phyloP scores from a whole-genome alignment of 2,113 vertebrate species.

The Phycodurus eques region DNA sequence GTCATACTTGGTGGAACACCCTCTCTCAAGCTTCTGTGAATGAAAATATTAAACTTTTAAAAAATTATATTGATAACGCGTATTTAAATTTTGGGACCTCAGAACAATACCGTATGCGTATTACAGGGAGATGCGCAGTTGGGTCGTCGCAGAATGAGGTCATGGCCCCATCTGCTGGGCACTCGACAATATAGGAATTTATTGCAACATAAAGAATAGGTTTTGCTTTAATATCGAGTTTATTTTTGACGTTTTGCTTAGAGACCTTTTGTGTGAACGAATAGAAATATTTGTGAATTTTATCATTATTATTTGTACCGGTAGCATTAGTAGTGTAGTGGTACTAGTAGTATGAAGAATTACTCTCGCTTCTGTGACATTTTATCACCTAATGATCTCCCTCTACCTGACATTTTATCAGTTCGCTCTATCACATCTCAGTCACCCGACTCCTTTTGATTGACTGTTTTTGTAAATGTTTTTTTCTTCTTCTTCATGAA shows the following conservation, averaged over 20 bases:
- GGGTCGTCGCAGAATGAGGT: conserved; percentile 28
- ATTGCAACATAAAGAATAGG: not conserved
- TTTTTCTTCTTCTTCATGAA: not conserved
- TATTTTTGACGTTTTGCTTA: no score
- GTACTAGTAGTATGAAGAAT: not conserved
- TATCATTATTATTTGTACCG: not conserved
- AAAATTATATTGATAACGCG: not conserved
- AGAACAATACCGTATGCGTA: not conserved
- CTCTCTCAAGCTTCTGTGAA: not conserved
- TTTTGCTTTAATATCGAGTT: not conserved
- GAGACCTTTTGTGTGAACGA: no score
- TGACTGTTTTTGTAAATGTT: not conserved
- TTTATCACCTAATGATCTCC: no score
- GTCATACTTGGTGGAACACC: not conserved
- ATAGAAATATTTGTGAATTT: not conserved
- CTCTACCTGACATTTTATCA: no score
- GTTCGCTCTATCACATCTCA: no score
- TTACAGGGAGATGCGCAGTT: not conserved
- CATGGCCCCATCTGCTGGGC: conserved; percentile 61
- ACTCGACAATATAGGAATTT: not conserved
- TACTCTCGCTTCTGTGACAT: not conserved
- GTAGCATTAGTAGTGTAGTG: no score
- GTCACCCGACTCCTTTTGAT: not conserved
- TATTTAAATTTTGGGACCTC: not conserved
- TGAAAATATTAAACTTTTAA: not conserved